phyloP scores from a whole-genome alignment of 2,888 invertebrate species.

The Ferdinandea cuprea region DNA sequence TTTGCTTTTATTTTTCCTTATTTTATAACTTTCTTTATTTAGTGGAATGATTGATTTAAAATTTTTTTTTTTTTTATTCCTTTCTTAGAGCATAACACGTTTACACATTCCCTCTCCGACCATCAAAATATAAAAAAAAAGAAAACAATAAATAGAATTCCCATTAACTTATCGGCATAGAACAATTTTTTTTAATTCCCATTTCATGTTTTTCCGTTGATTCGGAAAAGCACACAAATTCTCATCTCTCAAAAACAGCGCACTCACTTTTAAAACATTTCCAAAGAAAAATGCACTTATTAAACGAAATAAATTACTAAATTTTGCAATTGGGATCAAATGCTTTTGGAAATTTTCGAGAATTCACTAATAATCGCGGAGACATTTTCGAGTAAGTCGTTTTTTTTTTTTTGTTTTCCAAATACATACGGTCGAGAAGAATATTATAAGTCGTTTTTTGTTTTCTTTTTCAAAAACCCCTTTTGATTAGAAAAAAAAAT shows the following conservation, averaged over 20 bases:
- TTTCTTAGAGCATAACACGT: conserved; percentile 59
- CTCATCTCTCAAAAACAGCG: conserved; percentile 52
- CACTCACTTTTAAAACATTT: conserved; percentile 40
- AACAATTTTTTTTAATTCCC: conserved; percentile 48
- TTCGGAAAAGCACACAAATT: conserved; percentile 48
- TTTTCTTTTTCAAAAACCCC: conserved; percentile 43
- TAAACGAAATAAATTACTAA: conserved; percentile 40
- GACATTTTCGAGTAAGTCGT: conserved; percentile 65
- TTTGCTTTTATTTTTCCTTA: conserved; percentile 36
- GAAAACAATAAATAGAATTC: too few species aligned
- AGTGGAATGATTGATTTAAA: conserved; percentile 72
- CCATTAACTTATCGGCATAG: conserved; percentile 41
- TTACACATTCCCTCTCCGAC: conserved; percentile 40
- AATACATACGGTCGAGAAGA: conserved; percentile 30
- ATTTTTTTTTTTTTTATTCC: conserved; percentile 25
- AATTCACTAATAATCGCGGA: conserved; percentile 66
- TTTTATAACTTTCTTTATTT: conserved; percentile 54
- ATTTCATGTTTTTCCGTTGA: conserved; percentile 54
- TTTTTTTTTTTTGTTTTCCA: conserved; percentile 37
- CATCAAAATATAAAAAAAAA: conserved; percentile 3
- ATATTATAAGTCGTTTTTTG: conserved; percentile 24
- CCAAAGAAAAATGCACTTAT: conserved; percentile 53
- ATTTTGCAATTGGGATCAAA: conserved; percentile 58
- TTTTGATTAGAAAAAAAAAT: conserved; percentile 53
- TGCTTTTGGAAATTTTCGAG: conserved; percentile 45